phyloP scores from a whole-genome alignment of 2,888 invertebrate genomes.

The Ctenicera cuprea region DNA sequence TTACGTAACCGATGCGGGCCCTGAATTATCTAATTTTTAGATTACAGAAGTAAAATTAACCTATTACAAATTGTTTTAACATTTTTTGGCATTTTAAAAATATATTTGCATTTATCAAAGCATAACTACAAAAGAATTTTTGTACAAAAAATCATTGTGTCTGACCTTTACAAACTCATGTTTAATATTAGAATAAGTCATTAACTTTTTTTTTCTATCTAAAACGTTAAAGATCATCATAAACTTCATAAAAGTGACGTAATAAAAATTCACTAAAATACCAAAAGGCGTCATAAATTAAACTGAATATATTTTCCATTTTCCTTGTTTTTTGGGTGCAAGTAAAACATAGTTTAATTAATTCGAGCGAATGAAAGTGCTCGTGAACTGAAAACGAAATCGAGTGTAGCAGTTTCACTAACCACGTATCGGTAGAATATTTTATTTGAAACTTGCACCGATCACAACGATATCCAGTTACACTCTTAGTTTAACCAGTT shows the following conservation, averaged over 20 bases:
- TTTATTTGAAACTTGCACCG: slow-evolving; percentile 39
- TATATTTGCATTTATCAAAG: slow-evolving; percentile 3
- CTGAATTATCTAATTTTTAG: not conserved
- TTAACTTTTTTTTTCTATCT: not conserved
- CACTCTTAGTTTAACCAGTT: slow-evolving; percentile 22
- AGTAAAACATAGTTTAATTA: slow-evolving; percentile 25
- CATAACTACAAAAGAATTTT: not conserved
- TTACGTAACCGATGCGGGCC: not conserved
- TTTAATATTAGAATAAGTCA: slow-evolving; percentile 12
- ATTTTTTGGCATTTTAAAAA: slow-evolving; percentile 4
- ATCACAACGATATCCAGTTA: slow-evolving; percentile 30
- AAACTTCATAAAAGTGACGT: no score
- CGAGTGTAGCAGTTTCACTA: slow-evolving; percentile 45
- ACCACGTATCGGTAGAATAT: slow-evolving; percentile 43
- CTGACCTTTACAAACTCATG: not conserved
- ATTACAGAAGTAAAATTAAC: no score
- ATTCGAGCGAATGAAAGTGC: slow-evolving; percentile 43
- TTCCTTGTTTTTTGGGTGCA: slow-evolving; percentile 5
- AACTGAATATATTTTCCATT: not conserved
- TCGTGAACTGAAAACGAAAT: slow-evolving; percentile 49
- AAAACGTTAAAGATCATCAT: not conserved
- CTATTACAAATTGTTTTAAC: no score
- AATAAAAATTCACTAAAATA: no score
- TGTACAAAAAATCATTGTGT: not conserved
- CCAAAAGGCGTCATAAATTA: not conserved